Percentiles rank a stretch among this genome's conserved stretches.
Conservation (phyloP, 2,113 vertebrate species). For the Smithornis capensis region DNA sequence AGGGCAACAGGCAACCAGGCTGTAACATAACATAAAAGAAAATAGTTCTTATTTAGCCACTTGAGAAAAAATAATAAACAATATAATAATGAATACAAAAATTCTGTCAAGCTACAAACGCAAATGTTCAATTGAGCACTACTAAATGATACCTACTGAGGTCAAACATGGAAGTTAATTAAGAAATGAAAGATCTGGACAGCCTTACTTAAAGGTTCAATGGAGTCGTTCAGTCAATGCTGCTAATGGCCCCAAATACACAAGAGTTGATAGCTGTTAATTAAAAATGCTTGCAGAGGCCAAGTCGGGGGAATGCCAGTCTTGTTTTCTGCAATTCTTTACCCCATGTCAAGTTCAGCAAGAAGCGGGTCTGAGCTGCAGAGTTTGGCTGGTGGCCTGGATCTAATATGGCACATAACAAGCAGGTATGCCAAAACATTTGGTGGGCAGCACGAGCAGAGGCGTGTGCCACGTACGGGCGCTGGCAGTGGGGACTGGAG, state of each 20-base stretch:
- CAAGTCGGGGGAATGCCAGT: background rate
- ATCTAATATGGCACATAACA: background rate
- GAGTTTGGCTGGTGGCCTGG: background rate
- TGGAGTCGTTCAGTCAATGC: background rate
- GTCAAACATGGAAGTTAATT: background rate
- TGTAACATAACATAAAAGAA: background rate
- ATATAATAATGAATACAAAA: background rate
- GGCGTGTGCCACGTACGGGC: fast-evolving
- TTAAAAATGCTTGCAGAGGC: background rate
- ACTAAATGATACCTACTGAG: background rate
- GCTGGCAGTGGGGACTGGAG: background rate
- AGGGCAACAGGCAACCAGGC: background rate
- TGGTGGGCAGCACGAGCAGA: background rate
- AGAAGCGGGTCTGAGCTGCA: background rate
- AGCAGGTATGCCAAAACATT: background rate
- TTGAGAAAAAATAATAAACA: background rate
- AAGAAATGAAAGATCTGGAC: background rate
- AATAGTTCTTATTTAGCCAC: background rate
- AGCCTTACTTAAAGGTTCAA: slow-evolving; percentile 1
- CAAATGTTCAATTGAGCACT: background rate
- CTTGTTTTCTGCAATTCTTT: background rate
- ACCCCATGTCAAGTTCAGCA: background rate
- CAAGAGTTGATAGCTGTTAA: background rate
- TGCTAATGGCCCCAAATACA: background rate
- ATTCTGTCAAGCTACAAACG: background rate